Conservation (phyloP, 2,888 invertebrate species). For the Polyploca ridens region DNA sequence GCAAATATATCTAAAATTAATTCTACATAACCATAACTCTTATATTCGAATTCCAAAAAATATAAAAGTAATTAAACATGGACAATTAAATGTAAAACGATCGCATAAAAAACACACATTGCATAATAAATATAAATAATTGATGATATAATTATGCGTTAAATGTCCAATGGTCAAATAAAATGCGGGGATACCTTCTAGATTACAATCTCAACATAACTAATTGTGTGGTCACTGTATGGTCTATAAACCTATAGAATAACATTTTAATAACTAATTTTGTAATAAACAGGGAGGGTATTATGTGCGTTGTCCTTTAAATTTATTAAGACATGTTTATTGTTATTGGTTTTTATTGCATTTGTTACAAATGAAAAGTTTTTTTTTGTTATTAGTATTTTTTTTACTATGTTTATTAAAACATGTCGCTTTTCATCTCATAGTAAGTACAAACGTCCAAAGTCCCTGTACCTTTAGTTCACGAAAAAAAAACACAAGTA, state of each 20-base stretch:
- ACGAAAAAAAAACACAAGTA: too few relatives aligned
- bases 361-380: not conserved
- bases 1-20: too few relatives aligned
- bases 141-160: slow-evolving; percentile 5
- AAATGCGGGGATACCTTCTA: not conserved
- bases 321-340: not conserved
- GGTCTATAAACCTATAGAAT: not conserved
- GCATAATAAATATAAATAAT: slow-evolving; percentile 9
- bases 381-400: not conserved
- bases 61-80: not conserved
- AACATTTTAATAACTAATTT: not conserved
- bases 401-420: not conserved
- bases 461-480: too few relatives aligned
- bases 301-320: not conserved
- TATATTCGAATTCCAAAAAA: not conserved
- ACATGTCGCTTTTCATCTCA: not conserved
- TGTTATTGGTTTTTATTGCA: not conserved
- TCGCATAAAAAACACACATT: not conserved
- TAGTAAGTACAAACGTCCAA: too few relatives aligned
- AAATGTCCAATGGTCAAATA: slow-evolving; percentile 5
- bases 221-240: not conserved
- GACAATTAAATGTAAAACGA: not conserved
- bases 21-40: too few relatives aligned
- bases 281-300: not conserved
- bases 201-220: not conserved